Percentiles rank a stretch among this genome's conserved stretches.
These are phyloP conservation scores for Trypoxylus dichotomus DNA, from an alignment of 1,140 invertebrate genomes.

Conservation along the genomic window DNA sequence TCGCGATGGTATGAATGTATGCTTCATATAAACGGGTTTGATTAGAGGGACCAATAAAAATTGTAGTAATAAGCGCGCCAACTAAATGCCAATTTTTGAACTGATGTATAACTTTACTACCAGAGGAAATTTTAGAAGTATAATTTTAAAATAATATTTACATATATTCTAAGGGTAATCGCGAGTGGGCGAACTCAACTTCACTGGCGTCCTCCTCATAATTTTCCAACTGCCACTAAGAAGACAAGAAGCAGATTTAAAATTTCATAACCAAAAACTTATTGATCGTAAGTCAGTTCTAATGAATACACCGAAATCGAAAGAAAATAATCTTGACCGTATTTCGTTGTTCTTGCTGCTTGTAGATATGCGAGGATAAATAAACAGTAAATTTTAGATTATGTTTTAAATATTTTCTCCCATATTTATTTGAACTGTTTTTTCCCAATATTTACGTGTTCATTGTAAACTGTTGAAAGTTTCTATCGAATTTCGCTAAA, in stretches of 20 bases:
- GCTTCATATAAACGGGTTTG: too few species aligned
- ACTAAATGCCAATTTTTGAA: too few species aligned
- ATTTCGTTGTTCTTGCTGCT: neutral
- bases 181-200: neutral
- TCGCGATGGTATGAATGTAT: too few species aligned
- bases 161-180: neutral
- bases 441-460: neutral
- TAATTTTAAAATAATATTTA: neutral
- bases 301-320: conserved; percentile 2
- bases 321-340: neutral
- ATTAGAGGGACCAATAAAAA: too few species aligned
- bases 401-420: neutral
- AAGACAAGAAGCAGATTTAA: neutral
- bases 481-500: neutral
- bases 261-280: neutral
- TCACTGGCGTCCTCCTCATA: neutral
- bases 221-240: neutral
- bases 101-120: too few species aligned
- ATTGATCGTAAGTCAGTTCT: conserved; percentile 6
- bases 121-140: neutral
- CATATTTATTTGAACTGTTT: neutral
- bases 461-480: neutral
- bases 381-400: neutral
- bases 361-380: neutral
- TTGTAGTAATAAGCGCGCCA: too few species aligned